These are phyloP conservation scores for Hydrozoanthus tunicans DNA, from an alignment of 64 coral and sea anemone species.

Conservation along the genomic window DNA sequence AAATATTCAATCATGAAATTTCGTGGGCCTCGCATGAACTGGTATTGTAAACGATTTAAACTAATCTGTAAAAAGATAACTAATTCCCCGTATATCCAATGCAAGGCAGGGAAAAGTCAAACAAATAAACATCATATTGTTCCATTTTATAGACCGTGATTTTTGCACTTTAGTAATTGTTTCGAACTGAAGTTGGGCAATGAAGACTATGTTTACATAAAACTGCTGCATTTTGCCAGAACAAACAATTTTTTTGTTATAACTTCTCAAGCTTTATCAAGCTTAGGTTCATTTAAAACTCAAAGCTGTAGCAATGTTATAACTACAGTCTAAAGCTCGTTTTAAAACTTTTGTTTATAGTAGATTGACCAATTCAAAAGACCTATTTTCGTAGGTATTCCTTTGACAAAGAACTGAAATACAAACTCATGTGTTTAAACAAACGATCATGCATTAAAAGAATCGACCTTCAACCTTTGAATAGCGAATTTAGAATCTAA, in stretches of 20 bases:
- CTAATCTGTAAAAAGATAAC: not conserved
- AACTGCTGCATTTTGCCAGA: not conserved
- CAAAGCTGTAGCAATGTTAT: too few species aligned
- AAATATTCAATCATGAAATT: not conserved
- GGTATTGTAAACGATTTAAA: not conserved
- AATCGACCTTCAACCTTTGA: slow-evolving; percentile 6
- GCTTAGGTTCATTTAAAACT: not conserved
- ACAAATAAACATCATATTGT: not conserved
- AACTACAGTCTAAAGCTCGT: too few species aligned
- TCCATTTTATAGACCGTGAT: not conserved
- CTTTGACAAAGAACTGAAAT: not conserved
- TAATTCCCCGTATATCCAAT: not conserved
- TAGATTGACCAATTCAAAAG: too few species aligned
- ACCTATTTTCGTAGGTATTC: not conserved
- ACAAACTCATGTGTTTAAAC: not conserved
- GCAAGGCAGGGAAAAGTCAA: not conserved
- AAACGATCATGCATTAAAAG: not conserved
- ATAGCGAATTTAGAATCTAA: slow-evolving; percentile 25
- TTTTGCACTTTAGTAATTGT: not conserved
- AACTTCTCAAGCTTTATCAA: not conserved
- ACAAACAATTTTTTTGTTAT: not conserved
- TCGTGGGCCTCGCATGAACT: not conserved
- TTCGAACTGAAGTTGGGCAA: not conserved
- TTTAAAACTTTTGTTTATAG: too few species aligned
- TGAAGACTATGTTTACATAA: not conserved